Base-by-base conservation (phyloP, 2,888 invertebrate species). In the Calameuta pallipes region DNA sequence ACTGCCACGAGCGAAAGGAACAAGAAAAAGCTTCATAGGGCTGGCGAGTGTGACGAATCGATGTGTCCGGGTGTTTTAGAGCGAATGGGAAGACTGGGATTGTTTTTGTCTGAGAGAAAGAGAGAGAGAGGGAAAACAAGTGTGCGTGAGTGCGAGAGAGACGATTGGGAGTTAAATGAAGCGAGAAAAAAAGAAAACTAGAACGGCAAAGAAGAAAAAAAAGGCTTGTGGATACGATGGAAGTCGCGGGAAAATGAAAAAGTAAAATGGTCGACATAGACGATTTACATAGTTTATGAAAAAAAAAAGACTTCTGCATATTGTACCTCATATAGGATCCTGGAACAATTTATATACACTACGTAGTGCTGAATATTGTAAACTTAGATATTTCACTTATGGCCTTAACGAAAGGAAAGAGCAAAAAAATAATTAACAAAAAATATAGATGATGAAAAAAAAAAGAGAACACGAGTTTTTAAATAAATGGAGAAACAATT, bases 321-420 rank as follows among this genome's bases (percentile, higher is more conserved):
- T 82, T 82, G 83, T 83, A 84, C 83, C 85, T 85, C 82, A 85
- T 82, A 83, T 84, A 84, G 82, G 77, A 80, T 82, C 81, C 83
- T 82, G 81, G 82, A 81, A 85, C 82, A 83, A 84, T 85, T 85
- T 85, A 85, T 84, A 85, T 85, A 85, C 82, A 86, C 85, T 86
- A 84, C 82, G 79, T 85, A 86, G 84, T 83, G 85, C 86, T 86
- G 86, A 84, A 84, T 86, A 87, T 83, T 82, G 85, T 84, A 85
- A 85, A 85, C 87, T 88, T 87, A 88, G 87, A 86, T 87, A 88
- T 86, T 87, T 89, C 89, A 89, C 88, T 88, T 89, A 89, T 89
- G 89, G 88, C 89, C 89, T 89, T 89, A 89, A 86, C 70, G 70
- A 33, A 83, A 83, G 84, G 84, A 87, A 84, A 86, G 85, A 82